Conservation (phyloP, 2,888 invertebrate genomes). For the Eledone cirrhosa region DNA sequence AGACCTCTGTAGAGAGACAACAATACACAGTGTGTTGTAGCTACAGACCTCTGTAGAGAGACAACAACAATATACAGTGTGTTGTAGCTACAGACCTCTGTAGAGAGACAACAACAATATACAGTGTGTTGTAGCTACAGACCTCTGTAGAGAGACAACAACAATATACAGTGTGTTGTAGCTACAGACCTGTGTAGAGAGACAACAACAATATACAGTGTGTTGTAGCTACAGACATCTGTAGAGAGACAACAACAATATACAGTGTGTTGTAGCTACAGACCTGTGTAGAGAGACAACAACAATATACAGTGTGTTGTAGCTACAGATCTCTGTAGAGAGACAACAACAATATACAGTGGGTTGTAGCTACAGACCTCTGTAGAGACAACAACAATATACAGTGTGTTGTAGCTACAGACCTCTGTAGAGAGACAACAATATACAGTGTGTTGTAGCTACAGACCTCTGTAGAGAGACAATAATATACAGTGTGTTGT, state of each 20-base stretch:
- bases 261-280: too few species aligned
- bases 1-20: conserved; percentile 44
- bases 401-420: too few species aligned
- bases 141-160: conserved; percentile 41
- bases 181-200: conserved; percentile 49
- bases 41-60: conserved; percentile 48
- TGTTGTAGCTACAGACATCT: conserved; percentile 54
- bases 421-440: conserved; percentile 41
- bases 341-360: too few species aligned
- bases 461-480: conserved; percentile 46
- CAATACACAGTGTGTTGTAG: too few species aligned
- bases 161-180: too few species aligned
- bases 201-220: too few species aligned
- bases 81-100: conserved; percentile 54
- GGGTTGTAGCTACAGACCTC: conserved; percentile 53
- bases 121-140: too few species aligned
- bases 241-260: conserved; percentile 32
- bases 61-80: too few species aligned
- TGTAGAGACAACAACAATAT: conserved; percentile 36
- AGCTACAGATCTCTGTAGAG: conserved; percentile 50
- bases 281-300: conserved; percentile 41
- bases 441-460: too few species aligned
- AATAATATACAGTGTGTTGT: too few species aligned
- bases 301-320: too few species aligned
- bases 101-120: conserved; percentile 29